Evolutionary conservation across 2,113 vertebrate species (phyloP).

Genomic region (Neodontobutis hainanensis): DNA sequence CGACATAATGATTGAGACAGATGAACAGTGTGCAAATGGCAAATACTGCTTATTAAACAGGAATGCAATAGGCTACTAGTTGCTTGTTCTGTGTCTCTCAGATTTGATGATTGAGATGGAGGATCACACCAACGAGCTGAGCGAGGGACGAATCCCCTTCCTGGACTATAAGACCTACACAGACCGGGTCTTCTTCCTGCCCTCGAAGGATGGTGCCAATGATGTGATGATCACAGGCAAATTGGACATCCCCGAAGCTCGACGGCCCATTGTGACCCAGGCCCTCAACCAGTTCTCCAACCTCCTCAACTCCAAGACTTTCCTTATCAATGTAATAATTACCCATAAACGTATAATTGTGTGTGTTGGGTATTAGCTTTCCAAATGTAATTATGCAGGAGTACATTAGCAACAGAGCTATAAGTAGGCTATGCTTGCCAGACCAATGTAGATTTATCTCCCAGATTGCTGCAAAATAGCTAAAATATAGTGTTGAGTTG

Average conservation of each 20-base stretch:
- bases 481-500: too few species aligned
- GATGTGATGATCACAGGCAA: constrained; percentile 97
- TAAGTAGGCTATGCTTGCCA: too few species aligned
- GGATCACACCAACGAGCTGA: constrained; percentile 93
- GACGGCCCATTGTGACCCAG: constrained; percentile 83
- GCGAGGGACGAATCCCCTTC: constrained; percentile 92
- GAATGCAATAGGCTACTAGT: neutral
- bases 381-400: too few species aligned
- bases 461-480: too few species aligned
- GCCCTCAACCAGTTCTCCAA: constrained; percentile 97
- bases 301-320: constrained; percentile 97
- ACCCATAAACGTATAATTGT: too few species aligned
- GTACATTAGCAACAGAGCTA: too few species aligned
- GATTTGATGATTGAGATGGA: constrained; percentile 99
- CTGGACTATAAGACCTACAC: constrained; percentile 97
- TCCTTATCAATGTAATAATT: constrained; percentile 89
- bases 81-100: constrained; percentile 49
- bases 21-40: constrained; percentile 14
- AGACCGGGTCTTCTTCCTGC: constrained; percentile 94
- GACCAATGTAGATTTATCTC: too few species aligned
- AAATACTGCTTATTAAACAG: constrained; percentile 22
- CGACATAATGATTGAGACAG: constrained; percentile 31
- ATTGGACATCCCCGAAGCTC: constrained; percentile 89
- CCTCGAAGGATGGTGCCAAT: constrained; percentile 94
- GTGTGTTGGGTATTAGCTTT: too few species aligned